Base-by-base conservation (phyloP, 2,888 invertebrate species). In the Aproaerema taeniolella region DNA sequence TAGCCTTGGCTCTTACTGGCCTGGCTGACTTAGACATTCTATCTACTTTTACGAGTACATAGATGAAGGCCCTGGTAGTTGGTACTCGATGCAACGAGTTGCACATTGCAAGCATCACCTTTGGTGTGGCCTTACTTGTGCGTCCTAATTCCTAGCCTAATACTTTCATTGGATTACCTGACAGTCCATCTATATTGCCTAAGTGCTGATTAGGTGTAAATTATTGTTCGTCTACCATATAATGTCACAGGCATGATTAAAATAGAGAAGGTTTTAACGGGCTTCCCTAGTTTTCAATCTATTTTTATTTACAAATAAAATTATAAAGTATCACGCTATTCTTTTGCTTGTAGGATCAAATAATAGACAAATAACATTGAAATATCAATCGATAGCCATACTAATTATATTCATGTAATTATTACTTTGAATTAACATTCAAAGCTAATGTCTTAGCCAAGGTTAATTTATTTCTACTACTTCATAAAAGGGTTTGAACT, bases 21-120 rank as follows among this genome's bases (percentile, higher is more conserved):
- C 82, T 81, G 77, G 79, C 85, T 85, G 85, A 83, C 83, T 86
- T 86, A 86, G 85, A 86, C 85, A 85, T 86, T 86, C 85, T 86
- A 86, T 85, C 85, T 83, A 86, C 85, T 86, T 85, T 86, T 86
- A 85, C 79, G 67, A 80, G 81, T 80, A 81, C 82, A 76, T 77
- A 64, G 63, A 69, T 75, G 78, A 80, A 83, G 81, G 80, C 76
- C 80, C 68, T 61, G 64, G 65, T 68, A 69, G 68, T 70, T 58
- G 61, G 75, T 77, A 78, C 73, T 71, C 64, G 53, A 65, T 68
- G 67, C 67, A 71, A 67, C 67, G 60, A 60, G 52, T 64, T 65
- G 41, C 63, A n/a, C n/a, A 67, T 65, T 55, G 61, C 56, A 52
- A 61, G 50, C 58, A 49, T 57, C 59, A 58, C 55, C 51, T 55